Evolutionary conservation across 2,113 vertebrate species (phyloP).

Genomic region (Columba janthina): DNA sequence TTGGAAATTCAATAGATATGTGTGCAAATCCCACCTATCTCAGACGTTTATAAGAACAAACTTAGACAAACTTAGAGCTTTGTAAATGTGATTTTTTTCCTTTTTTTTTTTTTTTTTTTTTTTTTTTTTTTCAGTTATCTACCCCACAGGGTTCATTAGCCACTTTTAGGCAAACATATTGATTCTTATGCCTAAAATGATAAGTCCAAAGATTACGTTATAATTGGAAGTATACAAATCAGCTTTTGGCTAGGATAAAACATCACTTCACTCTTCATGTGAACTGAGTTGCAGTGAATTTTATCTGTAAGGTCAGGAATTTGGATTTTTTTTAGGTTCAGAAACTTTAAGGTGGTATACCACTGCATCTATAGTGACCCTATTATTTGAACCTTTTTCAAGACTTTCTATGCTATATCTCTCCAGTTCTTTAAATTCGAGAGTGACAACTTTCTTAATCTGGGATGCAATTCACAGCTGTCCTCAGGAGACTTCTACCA

Average conservation of each 20-base stretch:
- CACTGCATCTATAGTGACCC: not conserved
- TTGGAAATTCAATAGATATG: not conserved
- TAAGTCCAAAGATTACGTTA: not conserved
- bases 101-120: not conserved
- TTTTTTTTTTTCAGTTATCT: not conserved
- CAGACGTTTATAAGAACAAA: not conserved
- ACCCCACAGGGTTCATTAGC: not conserved
- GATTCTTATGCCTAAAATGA: not conserved
- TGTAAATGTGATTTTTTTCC: not conserved
- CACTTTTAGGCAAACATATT: not conserved
- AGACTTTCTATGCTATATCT: not conserved
- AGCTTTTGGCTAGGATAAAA: not conserved
- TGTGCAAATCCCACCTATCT: not conserved
- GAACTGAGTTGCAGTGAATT: not conserved
- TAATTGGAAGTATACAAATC: not conserved
- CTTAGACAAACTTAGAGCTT: not conserved
- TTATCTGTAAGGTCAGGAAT: not conserved
- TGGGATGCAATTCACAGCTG: slow-evolving; percentile 14
- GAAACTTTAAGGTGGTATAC: not conserved
- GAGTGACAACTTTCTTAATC: slow-evolving; percentile 1
- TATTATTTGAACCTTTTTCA: not conserved
- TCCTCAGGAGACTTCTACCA: not conserved
- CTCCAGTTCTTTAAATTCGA: not conserved
- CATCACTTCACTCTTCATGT: not conserved
- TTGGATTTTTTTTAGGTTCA: not conserved